Evolutionary conservation across 2,113 vertebrate genomes (phyloP).

Genomic region (Tylochromis polylepis): DNA sequence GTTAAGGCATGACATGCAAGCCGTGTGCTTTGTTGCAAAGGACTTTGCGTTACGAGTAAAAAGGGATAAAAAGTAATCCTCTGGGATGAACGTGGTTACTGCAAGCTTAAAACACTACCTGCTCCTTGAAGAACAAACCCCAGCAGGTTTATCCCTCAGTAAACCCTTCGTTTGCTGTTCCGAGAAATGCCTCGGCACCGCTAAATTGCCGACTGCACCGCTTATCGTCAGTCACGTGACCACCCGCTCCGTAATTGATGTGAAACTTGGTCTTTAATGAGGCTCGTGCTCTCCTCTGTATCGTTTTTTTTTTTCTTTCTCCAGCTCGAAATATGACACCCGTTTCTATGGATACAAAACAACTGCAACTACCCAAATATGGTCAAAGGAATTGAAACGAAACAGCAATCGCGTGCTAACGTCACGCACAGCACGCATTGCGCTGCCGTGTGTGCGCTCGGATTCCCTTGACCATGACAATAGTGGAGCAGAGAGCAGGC

Average conservation of each 20-base stretch:
- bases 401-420: constrained; percentile 47
- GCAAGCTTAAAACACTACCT: background rate
- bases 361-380: constrained; percentile 66
- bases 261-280: background rate
- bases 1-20: background rate
- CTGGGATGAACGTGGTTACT: background rate
- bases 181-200: background rate
- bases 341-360: constrained; percentile 71
- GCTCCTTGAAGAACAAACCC: background rate
- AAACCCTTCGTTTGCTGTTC: background rate
- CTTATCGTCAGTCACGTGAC: background rate
- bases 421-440: constrained; percentile 41
- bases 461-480: constrained; percentile 45
- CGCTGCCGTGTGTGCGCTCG: background rate
- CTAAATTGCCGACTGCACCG: background rate
- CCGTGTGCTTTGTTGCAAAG: background rate
- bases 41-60: background rate
- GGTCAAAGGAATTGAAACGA: constrained; percentile 61
- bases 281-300: background rate
- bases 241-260: background rate
- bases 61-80: background rate
- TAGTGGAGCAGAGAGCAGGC: constrained; percentile 5
- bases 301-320: constrained; percentile 21
- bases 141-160: background rate
- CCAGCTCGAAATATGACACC: constrained; percentile 24